phyloP scores from a whole-genome alignment of 2,888 invertebrate species.

The Rhaphigaster nebulosa region DNA sequence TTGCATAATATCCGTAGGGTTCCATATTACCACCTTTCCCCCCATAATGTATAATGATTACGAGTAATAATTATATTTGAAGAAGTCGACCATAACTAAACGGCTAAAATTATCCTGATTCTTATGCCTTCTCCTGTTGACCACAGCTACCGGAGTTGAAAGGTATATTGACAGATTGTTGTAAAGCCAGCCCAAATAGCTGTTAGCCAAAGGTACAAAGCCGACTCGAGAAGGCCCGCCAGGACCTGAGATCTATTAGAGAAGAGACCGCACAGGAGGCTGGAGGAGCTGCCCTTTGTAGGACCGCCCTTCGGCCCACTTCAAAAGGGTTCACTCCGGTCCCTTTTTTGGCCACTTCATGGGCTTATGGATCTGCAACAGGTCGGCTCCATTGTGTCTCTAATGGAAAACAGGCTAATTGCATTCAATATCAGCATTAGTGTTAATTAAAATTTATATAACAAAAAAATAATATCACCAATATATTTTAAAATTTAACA shows the following conservation, averaged over 20 bases:
- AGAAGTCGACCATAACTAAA: background rate
- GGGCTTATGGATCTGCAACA: background rate
- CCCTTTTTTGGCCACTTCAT: conserved; percentile 24
- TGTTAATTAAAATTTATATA: background rate
- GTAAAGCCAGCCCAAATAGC: conserved; percentile 5
- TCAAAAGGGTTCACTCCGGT: background rate
- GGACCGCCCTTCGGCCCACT: conserved; percentile 36
- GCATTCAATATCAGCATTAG: background rate
- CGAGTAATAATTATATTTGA: no score
- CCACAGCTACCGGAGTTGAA: background rate
- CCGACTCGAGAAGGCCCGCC: background rate
- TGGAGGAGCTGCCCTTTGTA: conserved; percentile 24
- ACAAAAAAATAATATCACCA: no score
- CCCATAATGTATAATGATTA: no score
- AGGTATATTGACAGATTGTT: conserved; percentile 18
- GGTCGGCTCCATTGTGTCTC: background rate
- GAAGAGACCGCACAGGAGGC: conserved; percentile 25
- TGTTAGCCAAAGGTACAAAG: conserved; percentile 29
- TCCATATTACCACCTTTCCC: no score
- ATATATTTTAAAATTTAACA: background rate
- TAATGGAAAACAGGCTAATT: conserved; percentile 16
- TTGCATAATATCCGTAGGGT: no score
- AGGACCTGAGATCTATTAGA: conserved; percentile 21
- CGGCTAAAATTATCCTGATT: background rate
- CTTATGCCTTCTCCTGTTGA: background rate